Evolutionary conservation across 2,888 invertebrate genomes (phyloP).

Genomic region (Synanthedon myopaeformis): DNA sequence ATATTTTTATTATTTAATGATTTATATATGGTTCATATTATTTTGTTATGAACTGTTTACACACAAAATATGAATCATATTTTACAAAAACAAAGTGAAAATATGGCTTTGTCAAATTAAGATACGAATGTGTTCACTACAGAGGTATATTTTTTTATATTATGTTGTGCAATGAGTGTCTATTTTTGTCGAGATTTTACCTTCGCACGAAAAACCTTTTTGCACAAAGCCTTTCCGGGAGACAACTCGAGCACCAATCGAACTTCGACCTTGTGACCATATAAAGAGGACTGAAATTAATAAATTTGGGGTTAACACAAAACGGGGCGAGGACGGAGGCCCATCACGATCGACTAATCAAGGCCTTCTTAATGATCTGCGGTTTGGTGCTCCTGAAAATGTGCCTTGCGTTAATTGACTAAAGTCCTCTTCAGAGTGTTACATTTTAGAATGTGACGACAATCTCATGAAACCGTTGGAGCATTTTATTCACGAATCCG

Average conservation of each 20-base stretch:
- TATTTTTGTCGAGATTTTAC: conserved; percentile 26
- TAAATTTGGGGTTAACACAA: conserved; percentile 22
- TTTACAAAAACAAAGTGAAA: too few species aligned
- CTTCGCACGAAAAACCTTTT: conserved; percentile 8
- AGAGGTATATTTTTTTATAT: too few species aligned
- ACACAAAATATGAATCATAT: too few species aligned
- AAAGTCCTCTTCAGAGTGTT: not conserved
- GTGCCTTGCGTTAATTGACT: conserved; percentile 1
- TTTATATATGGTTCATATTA: too few species aligned
- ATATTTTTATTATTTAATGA: too few species aligned
- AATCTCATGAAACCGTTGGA: not conserved
- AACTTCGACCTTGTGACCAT: conserved; percentile 6
- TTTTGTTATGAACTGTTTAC: too few species aligned
- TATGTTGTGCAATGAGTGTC: too few species aligned
- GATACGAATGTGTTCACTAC: too few species aligned
- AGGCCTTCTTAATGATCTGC: conserved; percentile 28
- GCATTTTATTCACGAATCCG: conserved; percentile 12
- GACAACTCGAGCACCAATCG: conserved; percentile 2
- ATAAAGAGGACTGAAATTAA: conserved; percentile 6
- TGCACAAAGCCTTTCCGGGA: conserved; percentile 3
- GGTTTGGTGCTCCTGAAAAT: conserved; percentile 2
- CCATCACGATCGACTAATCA: conserved; percentile 31
- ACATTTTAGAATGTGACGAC: not conserved
- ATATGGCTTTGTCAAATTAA: too few species aligned
- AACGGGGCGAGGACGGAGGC: conserved; percentile 27